These are phyloP conservation scores for Hirudinaria manillensis DNA, from an alignment of 2,888 invertebrate genomes.

Conservation along the genomic window DNA sequence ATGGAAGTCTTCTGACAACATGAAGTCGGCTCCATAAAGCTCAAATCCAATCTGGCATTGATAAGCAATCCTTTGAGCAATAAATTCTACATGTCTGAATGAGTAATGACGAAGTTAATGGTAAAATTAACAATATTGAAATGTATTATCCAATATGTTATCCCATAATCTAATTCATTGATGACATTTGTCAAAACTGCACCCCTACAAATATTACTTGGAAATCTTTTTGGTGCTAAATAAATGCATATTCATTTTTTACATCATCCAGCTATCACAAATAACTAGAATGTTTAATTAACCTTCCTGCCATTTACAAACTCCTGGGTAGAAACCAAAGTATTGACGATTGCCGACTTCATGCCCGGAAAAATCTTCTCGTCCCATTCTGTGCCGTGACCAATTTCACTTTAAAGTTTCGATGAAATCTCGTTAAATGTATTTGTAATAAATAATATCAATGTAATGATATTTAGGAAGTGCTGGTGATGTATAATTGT, in stretches of 20 bases:
- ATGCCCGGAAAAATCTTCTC: conserved; percentile 75
- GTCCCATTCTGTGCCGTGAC: conserved; percentile 67
- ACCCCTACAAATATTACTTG: too few relatives aligned
- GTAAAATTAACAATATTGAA: not conserved
- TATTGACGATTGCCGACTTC: conserved; percentile 72
- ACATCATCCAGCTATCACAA: too few relatives aligned
- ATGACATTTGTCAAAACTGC: too few relatives aligned
- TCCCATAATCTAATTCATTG: too few relatives aligned
- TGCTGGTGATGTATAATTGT: too few relatives aligned
- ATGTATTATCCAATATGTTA: not conserved
- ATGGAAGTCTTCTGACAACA: conserved; percentile 69
- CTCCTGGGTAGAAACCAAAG: conserved; percentile 70
- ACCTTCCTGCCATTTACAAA: conserved; percentile 54
- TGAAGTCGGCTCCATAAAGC: conserved; percentile 85
- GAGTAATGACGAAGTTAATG: not conserved
- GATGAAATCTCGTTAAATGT: conserved; percentile 7
- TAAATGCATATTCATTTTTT: too few relatives aligned
- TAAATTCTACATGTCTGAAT: not conserved
- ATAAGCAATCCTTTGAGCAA: not conserved
- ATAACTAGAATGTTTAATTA: conserved; percentile 3
- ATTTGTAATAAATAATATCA: not conserved
- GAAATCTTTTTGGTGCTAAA: too few relatives aligned
- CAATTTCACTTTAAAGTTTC: conserved; percentile 49
- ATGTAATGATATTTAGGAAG: too few relatives aligned
- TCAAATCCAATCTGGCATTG: conserved; percentile 70